A percentile compares a stretch with the other conserved stretches of the same genome.
Evolutionary conservation across 2,888 invertebrate genomes (phyloP).

Genomic region (Drosophila nr. medialis): DNA sequence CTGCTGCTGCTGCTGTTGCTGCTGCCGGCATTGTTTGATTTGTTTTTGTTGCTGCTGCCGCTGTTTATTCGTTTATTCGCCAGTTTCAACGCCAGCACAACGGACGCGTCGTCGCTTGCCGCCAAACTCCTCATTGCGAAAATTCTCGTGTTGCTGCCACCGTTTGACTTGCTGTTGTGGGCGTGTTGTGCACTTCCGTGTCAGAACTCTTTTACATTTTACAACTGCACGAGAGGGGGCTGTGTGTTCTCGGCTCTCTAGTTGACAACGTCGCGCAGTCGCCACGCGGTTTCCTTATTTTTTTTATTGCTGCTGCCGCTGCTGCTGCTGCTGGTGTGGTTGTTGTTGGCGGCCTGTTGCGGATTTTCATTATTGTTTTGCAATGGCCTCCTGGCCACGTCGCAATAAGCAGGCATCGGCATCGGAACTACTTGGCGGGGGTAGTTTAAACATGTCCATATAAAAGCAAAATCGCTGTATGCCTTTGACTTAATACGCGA

Average conservation of each 20-base stretch:
- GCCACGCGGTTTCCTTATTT: conserved; percentile 42
- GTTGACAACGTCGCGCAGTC: conserved; percentile 63
- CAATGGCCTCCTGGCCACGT: conserved; percentile 65
- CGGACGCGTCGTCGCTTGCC: conserved; percentile 58
- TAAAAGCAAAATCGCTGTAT: conserved; percentile 72
- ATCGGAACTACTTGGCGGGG: conserved; percentile 24
- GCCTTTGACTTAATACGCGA: conserved; percentile 69
- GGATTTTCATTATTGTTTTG: conserved; percentile 66
- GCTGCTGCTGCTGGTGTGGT: conserved; percentile 14
- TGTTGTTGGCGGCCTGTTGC: conserved; percentile 42
- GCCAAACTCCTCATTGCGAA: conserved; percentile 36
- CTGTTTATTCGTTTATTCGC: conserved; percentile 58
- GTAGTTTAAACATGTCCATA: conserved; percentile 52
- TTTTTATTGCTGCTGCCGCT: conserved; percentile 8
- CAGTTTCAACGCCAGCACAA: conserved; percentile 64
- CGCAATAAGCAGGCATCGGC: conserved; percentile 69
- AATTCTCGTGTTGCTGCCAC: conserved; percentile 17
- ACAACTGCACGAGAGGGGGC: conserved; percentile 40
- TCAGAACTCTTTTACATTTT: conserved; percentile 72
- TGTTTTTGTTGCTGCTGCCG: conserved; percentile 48
- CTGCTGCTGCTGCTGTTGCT: conserved; percentile 24
- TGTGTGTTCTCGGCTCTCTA: conserved; percentile 6
- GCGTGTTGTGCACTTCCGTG: conserved; percentile 61
- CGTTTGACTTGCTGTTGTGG: conserved; percentile 46
- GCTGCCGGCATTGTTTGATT: conserved; percentile 40